Evolutionary conservation across 1,140 invertebrate species (phyloP).

Genomic region (Piezodorus guildinii): DNA sequence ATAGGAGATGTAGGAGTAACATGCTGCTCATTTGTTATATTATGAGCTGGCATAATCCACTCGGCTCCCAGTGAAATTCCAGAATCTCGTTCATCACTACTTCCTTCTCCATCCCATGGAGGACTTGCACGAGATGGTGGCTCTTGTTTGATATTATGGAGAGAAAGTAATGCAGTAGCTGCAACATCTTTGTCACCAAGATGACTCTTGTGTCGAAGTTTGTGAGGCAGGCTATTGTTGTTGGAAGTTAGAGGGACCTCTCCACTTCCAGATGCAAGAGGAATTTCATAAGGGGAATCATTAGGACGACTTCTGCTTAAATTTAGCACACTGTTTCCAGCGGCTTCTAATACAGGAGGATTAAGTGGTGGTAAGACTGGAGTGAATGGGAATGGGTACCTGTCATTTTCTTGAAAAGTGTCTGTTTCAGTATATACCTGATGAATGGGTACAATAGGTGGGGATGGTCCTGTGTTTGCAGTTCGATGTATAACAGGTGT

Average conservation of each 20-base stretch:
- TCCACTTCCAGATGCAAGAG: slow-evolving; percentile 48
- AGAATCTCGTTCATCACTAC: slow-evolving; percentile 76
- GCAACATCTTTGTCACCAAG: slow-evolving; percentile 77
- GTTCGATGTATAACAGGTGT: slow-evolving; percentile 55
- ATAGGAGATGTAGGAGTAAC: slow-evolving; percentile 19
- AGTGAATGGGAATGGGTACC: slow-evolving; percentile 28
- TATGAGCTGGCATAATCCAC: slow-evolving; percentile 44
- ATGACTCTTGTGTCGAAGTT: slow-evolving; percentile 83
- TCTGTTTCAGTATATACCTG: slow-evolving; percentile 28
- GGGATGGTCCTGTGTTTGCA: slow-evolving; percentile 37
- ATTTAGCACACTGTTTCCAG: slow-evolving; percentile 31
- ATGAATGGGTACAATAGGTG: slow-evolving; percentile 35
- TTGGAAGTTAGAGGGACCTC: slow-evolving; percentile 45
- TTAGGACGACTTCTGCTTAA: slow-evolving; percentile 29
- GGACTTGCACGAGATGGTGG: slow-evolving; percentile 56
- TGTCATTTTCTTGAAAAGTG: slow-evolving; percentile 28
- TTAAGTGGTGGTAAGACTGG: slow-evolving; percentile 31
- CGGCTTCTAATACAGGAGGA: slow-evolving; percentile 28
- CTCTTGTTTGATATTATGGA: slow-evolving; percentile 74
- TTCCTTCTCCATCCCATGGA: slow-evolving; percentile 71
- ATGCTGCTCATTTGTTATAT: slow-evolving; percentile 37
- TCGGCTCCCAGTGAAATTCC: slow-evolving; percentile 71
- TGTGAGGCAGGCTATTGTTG: slow-evolving; percentile 67
- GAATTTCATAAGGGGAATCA: slow-evolving; percentile 32
- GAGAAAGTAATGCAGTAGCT: slow-evolving; percentile 54